phyloP scores from a whole-genome alignment of 2,888 invertebrate species.

The Chesias legatella region DNA sequence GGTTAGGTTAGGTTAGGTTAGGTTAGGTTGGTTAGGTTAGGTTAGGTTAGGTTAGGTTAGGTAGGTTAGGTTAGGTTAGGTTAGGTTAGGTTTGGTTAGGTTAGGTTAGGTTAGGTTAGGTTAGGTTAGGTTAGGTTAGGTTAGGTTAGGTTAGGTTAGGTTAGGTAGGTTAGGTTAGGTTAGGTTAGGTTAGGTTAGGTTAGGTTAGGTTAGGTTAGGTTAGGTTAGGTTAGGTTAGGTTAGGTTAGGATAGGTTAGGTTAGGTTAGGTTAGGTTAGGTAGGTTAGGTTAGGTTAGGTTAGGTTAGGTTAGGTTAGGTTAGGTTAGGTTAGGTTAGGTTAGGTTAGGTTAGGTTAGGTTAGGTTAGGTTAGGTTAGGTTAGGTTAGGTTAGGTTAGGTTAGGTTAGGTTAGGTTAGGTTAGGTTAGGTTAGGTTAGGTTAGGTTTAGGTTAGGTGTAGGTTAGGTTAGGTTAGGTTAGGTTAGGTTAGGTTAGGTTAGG shows the following conservation, averaged over 20 bases:
- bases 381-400: conserved; percentile 19
- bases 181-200: conserved; percentile 35
- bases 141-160: conserved; percentile 33
- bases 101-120: conserved; percentile 31
- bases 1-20: conserved; percentile 34
- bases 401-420: conserved; percentile 20
- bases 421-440: conserved; percentile 19
- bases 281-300: conserved; percentile 26
- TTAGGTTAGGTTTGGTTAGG: conserved; percentile 31
- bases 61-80: conserved; percentile 33
- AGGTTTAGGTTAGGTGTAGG: conserved; percentile 10
- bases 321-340: conserved; percentile 19
- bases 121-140: conserved; percentile 34
- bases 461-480: conserved; percentile 21
- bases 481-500: conserved; percentile 18
- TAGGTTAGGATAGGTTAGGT: conserved; percentile 27
- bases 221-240: conserved; percentile 29
- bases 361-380: conserved; percentile 7
- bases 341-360: conserved; percentile 13
- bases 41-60: conserved; percentile 32
- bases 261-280: conserved; percentile 26
- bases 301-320: conserved; percentile 21
- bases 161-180: conserved; percentile 35
- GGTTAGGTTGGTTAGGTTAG: conserved; percentile 35
- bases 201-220: conserved; percentile 28